Evolutionary conservation across 2,888 invertebrate genomes (phyloP).

Genomic region (Epicampocera succincta): DNA sequence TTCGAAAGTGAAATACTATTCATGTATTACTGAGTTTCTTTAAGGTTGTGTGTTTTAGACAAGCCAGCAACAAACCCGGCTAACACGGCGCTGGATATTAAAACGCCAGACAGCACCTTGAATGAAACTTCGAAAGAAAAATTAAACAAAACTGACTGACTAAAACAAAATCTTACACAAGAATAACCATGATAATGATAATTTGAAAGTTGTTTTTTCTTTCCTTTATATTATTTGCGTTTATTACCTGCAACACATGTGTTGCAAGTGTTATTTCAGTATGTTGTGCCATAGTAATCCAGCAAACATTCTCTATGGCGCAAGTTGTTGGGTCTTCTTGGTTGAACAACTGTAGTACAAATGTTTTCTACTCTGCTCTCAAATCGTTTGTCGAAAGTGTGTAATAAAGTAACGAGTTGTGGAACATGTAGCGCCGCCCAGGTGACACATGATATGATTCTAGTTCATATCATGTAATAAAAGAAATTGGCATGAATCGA

Average conservation of each 20-base stretch:
- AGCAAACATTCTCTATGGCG: neutral
- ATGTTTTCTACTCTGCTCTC: no score
- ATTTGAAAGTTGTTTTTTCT: conserved; percentile 24
- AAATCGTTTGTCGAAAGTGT: no score
- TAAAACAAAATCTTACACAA: conserved; percentile 50
- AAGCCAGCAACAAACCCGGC: neutral
- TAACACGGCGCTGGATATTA: neutral
- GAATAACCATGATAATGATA: conserved; percentile 65
- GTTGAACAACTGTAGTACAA: no score
- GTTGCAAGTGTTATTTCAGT: conserved; percentile 9
- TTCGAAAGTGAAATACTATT: conserved; percentile 11
- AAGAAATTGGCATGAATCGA: no score
- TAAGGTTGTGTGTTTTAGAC: neutral
- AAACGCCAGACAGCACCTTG: conserved; percentile 26
- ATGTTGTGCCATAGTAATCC: neutral
- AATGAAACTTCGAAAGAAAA: conserved; percentile 2
- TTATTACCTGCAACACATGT: conserved; percentile 36
- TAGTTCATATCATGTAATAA: no score
- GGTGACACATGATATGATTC: no score
- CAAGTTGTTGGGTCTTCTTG: no score
- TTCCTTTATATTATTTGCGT: conserved; percentile 18
- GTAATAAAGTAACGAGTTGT: no score
- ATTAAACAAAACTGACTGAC: conserved; percentile 18
- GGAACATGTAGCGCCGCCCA: no score
- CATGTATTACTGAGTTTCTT: conserved; percentile 14